Base-by-base conservation (phyloP, 2,113 vertebrate genomes). In the Nanorana parkeri region DNA sequence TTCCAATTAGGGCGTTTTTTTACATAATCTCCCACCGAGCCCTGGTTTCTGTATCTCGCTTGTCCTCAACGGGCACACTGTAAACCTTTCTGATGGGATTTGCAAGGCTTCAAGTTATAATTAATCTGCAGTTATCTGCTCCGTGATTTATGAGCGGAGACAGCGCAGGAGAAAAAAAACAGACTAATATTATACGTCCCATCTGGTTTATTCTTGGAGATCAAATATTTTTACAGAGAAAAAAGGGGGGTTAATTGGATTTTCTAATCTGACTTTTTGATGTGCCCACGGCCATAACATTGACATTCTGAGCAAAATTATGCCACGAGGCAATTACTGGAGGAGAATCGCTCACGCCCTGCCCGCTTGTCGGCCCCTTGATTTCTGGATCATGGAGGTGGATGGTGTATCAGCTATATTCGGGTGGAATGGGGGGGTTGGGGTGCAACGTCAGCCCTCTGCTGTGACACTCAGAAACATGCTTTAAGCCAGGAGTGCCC, bases 101-200 rank as follows among this genome's bases (percentile, higher is more conserved):
- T 88, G 83, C 82, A 90, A 77, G 87, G 87, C 66, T 77, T 52
- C 0, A 81, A 84, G 80, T 86, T 88, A 87, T 90, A 89, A 87
- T 89, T 91, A 89, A 86, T 90, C 85, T 87, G 78, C 80, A 88
- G 64, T 85, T 90, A 87, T 90, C 85, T 85, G 0, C 69, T n/a
- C 83, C 86, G 81, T 80, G 85, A 83, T 74, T 88, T 85, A 77
- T 83, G 83, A 86, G 80, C 86, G 36, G 47, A 68, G 84, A 86
- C 80, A 72, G 2, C 77, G 69, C 77, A 88, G 81, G 24, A 58
- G 78, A 85, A 86, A 51, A 79, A 58, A 83, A 78, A 0, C 28
- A 21, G 73, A 75, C 83, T 76, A 77, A 68, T 81, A 77, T 77
- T 80, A 21, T 63, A 61, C 56, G 83, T 58, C 85, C 87, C 83